phyloP scores from a whole-genome alignment of 2,888 invertebrate genomes.

The Gastrophysa polygoni region DNA sequence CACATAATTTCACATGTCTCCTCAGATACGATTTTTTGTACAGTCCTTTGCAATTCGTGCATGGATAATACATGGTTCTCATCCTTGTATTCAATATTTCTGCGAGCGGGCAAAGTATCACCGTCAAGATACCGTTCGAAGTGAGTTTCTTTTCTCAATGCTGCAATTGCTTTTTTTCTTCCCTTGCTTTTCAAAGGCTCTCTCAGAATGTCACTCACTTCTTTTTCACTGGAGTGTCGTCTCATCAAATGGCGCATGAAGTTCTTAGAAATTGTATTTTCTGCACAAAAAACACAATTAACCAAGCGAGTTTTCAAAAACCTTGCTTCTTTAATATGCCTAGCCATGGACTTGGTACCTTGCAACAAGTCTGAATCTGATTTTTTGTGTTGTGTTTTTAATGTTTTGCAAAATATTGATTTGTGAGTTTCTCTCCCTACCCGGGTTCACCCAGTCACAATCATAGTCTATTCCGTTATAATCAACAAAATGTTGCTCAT shows the following conservation, averaged over 20 bases:
- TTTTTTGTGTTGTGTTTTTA: background rate
- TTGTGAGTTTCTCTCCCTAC: background rate
- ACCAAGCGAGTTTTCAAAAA: background rate
- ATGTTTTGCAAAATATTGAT: background rate
- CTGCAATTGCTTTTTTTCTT: constrained; percentile 18
- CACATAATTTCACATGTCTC: constrained; percentile 24
- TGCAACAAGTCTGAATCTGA: background rate
- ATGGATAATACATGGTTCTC: constrained; percentile 18
- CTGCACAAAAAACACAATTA: no score
- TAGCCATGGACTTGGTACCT: background rate
- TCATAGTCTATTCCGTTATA: background rate
- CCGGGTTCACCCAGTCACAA: background rate
- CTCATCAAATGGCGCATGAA: constrained; percentile 32
- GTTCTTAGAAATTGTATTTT: constrained; percentile 28
- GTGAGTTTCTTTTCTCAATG: constrained; percentile 28
- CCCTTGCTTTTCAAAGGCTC: constrained; percentile 23
- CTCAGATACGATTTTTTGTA: constrained; percentile 28
- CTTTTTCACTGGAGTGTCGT: constrained; percentile 19
- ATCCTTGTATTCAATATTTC: constrained; percentile 6
- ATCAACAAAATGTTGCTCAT: background rate
- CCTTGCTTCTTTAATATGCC: background rate
- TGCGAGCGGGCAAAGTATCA: constrained; percentile 19
- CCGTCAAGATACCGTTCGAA: constrained; percentile 33
- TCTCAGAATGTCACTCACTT: constrained; percentile 18
- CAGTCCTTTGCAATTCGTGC: constrained; percentile 27